These are phyloP conservation scores for Anniella stebbinsi DNA, from an alignment of 2,797 vertebrate species.

Conservation along the genomic window DNA sequence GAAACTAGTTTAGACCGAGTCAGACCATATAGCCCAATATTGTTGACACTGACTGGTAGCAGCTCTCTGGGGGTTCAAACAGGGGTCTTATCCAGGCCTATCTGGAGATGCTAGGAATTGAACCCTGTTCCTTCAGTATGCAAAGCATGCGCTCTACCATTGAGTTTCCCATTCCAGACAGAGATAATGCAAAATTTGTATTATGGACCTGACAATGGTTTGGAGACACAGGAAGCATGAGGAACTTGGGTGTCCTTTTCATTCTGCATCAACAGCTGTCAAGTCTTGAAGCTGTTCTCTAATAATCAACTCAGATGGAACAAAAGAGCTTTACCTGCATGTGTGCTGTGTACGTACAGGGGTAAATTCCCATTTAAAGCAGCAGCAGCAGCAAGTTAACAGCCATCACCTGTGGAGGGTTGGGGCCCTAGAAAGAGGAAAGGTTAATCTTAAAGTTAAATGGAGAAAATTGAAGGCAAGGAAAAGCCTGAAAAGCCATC, in stretches of 20 bases:
- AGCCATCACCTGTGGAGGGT: background rate
- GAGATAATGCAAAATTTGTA: background rate
- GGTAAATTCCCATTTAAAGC: background rate
- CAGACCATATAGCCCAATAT: no score
- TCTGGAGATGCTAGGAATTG: no score
- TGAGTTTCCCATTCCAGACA: background rate
- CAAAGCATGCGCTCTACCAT: no score
- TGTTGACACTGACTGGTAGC: no score
- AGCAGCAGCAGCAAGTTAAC: background rate
- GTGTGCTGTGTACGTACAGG: background rate
- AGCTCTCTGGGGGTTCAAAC: no score
- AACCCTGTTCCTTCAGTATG: no score
- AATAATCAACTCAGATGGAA: background rate
- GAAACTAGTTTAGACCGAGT: no score
- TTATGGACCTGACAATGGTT: background rate
- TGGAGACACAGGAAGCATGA: background rate
- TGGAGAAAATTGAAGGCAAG: background rate
- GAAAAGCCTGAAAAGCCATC: conserved; percentile 3
- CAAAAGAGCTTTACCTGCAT: background rate
- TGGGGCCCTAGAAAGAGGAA: background rate
- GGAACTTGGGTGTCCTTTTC: background rate
- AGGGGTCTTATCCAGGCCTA: no score
- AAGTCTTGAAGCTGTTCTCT: background rate
- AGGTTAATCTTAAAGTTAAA: conserved; percentile 15
- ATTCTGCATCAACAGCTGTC: background rate